phyloP scores from a whole-genome alignment of 2,797 vertebrate genomes.

The Garrulus glandarius region DNA sequence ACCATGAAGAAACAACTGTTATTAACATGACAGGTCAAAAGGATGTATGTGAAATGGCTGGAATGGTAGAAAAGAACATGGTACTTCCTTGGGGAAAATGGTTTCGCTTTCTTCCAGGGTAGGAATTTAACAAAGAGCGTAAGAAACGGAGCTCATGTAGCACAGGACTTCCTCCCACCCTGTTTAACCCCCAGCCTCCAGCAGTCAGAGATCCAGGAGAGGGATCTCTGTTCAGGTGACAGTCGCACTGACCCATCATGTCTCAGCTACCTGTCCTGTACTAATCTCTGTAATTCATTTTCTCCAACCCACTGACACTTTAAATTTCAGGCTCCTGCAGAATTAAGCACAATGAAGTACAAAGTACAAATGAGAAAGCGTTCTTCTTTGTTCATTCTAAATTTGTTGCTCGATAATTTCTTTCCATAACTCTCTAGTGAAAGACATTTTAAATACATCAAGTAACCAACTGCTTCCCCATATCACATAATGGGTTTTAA shows the following conservation, averaged over 20 bases:
- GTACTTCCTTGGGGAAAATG: background rate
- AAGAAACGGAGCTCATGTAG: background rate
- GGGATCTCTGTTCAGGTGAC: background rate
- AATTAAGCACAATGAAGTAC: background rate
- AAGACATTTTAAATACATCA: background rate
- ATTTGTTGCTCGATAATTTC: background rate
- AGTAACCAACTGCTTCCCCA: background rate
- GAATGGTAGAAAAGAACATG: background rate
- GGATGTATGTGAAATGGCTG: background rate
- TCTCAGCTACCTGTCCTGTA: background rate
- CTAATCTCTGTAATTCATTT: background rate
- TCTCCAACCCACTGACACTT: background rate
- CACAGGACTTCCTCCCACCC: background rate
- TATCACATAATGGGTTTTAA: background rate
- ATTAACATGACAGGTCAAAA: background rate
- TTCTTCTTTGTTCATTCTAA: background rate
- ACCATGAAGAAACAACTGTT: background rate
- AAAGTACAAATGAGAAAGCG: background rate
- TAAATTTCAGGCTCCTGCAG: background rate
- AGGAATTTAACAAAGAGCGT: background rate
- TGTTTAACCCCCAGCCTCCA: background rate
- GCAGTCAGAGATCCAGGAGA: background rate
- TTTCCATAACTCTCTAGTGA: background rate
- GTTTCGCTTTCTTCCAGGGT: background rate
- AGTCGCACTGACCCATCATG: background rate